Base-by-base conservation (phyloP, 2,888 invertebrate species). In the Netelia inedita region DNA sequence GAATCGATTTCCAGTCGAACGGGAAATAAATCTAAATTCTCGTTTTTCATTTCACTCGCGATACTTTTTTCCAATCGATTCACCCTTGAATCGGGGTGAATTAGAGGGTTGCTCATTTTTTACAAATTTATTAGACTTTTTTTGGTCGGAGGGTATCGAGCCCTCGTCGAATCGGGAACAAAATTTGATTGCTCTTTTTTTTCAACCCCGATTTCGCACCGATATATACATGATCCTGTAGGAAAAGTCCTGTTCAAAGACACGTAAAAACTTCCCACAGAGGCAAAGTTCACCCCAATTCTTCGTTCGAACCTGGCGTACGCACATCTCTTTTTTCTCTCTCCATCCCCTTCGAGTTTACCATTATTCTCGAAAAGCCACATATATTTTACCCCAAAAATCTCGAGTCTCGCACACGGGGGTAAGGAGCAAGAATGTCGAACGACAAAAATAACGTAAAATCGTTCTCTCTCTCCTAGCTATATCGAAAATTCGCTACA, bases 401-500 rank as follows among this genome's bases (percentile, higher is more conserved):
- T 3, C 28, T 28, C 35, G 57, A 79, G 75, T 2, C 53, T 80
- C 73, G 61, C n/a, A 23, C 55, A n/a, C 66, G 53, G 46, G 35
- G 66, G 46, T 16, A 50, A 50, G 69, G 73, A 71, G 53, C n/a
- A 46, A 57, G 63, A 55, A 28, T 41, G 57, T 16, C 46, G 53
- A 74, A 68, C 66, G 72, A 84, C 73, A 68, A 83, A 87, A 87
- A 86, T 82, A 86, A 87, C 81, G 87, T 88, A 72, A 73, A 65
- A 75, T 80, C 65, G 46, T 78, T 74, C 75, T 35, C 16, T 23
- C 28, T 43, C 23, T 74, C 50, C 71, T 50, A 74, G 68, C 69
- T 50, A 57, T 41, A 71, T 75, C 82, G 73, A 82, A 86, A 88
- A 91, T 90, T 89, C 88, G 89, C 82, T 85, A 87, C 86, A 87